A percentile compares a stretch with the other conserved stretches of the same genome.
These are phyloP conservation scores for Alca torda DNA, from an alignment of 2,797 vertebrate genomes.

Conservation along the genomic window DNA sequence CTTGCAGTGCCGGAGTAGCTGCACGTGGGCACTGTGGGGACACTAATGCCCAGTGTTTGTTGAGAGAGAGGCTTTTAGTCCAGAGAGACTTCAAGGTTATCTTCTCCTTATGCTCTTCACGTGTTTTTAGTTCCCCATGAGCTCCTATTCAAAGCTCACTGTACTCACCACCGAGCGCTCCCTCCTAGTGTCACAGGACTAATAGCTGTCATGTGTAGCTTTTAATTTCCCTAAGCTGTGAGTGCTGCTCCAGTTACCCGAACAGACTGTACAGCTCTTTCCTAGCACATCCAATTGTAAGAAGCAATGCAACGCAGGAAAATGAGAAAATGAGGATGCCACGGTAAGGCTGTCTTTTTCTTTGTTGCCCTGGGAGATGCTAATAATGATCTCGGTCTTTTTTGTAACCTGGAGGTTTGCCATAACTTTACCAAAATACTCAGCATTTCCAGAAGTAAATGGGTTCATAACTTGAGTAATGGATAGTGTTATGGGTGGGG, in stretches of 20 bases:
- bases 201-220: background rate
- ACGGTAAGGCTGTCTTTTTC: background rate
- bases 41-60: background rate
- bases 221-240: background rate
- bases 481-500: background rate
- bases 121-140: background rate
- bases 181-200: background rate
- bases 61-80: background rate
- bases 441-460: background rate
- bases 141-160: background rate
- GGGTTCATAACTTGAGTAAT: background rate
- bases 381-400: background rate
- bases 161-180: background rate
- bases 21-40: background rate
- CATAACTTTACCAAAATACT: conserved; percentile 9
- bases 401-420: background rate
- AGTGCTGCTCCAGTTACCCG: background rate
- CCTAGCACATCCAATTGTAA: background rate
- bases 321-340: background rate
- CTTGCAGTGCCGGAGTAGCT: background rate
- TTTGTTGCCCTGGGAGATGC: background rate
- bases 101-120: background rate
- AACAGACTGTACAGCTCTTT: background rate
- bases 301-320: conserved; percentile 10
- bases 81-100: background rate